Conservation (phyloP, 2,888 invertebrate species). For the Perdita meconis region DNA sequence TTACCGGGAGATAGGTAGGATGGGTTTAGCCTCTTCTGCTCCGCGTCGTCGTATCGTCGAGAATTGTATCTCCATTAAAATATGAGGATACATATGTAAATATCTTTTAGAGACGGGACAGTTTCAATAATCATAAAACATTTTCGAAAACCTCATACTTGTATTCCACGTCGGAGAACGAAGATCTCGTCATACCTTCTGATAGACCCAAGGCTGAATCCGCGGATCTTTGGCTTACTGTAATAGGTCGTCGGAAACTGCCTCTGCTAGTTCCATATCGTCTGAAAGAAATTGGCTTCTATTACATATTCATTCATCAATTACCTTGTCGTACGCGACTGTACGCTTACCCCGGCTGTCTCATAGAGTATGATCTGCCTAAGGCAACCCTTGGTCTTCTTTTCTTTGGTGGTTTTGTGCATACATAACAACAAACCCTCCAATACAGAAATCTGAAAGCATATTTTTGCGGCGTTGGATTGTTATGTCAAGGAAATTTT, state of each 20-base stretch:
- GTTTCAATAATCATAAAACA: not conserved
- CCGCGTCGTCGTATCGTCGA: conserved; percentile 64
- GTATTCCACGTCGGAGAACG: conserved; percentile 91
- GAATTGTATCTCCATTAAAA: conserved; percentile 52
- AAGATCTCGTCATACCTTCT: conserved; percentile 86
- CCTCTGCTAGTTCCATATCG: conserved; percentile 83
- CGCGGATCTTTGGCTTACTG: conserved; percentile 87
- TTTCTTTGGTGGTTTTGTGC: conserved; percentile 91
- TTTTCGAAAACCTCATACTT: conserved; percentile 84
- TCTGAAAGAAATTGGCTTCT: conserved; percentile 73
- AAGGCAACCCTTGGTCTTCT: conserved; percentile 84
- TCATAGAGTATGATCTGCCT: conserved; percentile 80
- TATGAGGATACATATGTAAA: not conserved
- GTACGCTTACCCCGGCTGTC: conserved; percentile 79
- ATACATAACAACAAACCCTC: conserved; percentile 96
- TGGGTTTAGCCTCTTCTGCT: conserved; percentile 49
- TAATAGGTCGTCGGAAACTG: conserved; percentile 86
- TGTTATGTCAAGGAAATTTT: too few species aligned
- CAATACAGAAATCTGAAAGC: conserved; percentile 92
- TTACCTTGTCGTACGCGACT: not conserved
- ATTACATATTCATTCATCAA: not conserved
- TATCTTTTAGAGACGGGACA: not conserved
- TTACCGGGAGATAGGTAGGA: conserved; percentile 57
- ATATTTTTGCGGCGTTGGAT: not conserved
- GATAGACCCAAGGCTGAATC: conserved; percentile 87